These are phyloP conservation scores for Galago senegalensis DNA, from an alignment of 2,797 vertebrate species.

Conservation along the genomic window DNA sequence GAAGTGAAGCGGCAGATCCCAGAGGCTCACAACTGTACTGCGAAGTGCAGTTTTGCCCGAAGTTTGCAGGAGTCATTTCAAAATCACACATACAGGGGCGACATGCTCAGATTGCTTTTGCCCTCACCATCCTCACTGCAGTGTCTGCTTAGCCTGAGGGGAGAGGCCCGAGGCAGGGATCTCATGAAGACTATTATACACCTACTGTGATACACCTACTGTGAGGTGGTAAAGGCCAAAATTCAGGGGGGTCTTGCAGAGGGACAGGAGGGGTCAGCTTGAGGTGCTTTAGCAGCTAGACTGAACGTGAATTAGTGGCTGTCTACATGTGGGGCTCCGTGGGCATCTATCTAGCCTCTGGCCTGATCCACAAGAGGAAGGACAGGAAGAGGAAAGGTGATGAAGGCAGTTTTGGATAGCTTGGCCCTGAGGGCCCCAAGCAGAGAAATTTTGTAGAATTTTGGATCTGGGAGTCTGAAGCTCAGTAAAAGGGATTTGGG, in stretches of 20 bases:
- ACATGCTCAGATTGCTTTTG: not conserved
- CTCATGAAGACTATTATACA: not conserved
- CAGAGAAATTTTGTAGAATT: not conserved
- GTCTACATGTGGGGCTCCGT: not conserved
- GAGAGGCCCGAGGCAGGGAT: not conserved
- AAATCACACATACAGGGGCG: not conserved
- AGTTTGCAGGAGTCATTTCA: not conserved
- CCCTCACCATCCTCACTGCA: not conserved
- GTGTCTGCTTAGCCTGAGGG: not conserved
- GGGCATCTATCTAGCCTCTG: not conserved
- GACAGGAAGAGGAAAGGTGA: not conserved
- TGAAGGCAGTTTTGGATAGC: not conserved
- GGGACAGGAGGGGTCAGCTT: not conserved
- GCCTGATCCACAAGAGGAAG: not conserved
- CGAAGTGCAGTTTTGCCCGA: slow-evolving; percentile 8
- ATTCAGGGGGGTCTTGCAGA: not conserved
- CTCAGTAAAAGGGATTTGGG: not conserved
- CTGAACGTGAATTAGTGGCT: not conserved
- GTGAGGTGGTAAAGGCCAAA: not conserved
- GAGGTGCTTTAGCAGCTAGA: not conserved
- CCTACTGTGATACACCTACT: not conserved
- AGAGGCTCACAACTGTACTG: not conserved
- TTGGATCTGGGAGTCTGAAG: not conserved
- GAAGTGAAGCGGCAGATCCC: not conserved
- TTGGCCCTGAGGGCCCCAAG: not conserved